Conservation (phyloP, 2,797 vertebrate species). For the Anguilla marmorata region DNA sequence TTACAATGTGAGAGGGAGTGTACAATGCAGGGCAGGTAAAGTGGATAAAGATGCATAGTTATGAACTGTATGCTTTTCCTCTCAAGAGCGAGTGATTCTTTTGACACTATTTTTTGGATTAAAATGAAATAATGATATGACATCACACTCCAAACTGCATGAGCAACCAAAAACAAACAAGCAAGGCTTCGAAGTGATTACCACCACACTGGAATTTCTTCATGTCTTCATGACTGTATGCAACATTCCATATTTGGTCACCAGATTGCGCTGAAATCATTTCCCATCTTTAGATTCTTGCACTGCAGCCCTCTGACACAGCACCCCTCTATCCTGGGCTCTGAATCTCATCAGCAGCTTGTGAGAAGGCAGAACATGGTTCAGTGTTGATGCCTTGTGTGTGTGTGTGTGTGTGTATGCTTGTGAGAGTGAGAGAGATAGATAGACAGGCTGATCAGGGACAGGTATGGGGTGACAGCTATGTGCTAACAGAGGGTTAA, state of each 20-base stretch:
- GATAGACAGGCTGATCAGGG: slow-evolving; percentile 34
- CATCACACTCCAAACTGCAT: background rate
- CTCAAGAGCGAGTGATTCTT: background rate
- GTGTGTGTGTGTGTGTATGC: background rate
- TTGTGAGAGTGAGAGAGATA: no score
- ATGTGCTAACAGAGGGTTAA: background rate
- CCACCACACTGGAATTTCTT: background rate
- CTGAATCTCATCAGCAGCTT: background rate
- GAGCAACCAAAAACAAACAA: background rate
- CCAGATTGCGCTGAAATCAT: no score
- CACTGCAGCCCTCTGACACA: background rate
- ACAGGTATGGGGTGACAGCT: background rate
- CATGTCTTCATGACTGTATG: background rate
- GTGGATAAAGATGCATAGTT: no score
- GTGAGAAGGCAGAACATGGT: background rate
- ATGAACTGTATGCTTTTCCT: no score
- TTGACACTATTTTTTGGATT: background rate
- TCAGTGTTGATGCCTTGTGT: background rate
- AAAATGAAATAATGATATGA: background rate
- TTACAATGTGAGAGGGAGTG: no score
- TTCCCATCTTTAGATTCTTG: background rate
- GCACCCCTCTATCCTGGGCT: background rate
- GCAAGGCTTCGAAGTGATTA: background rate
- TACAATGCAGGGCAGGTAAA: no score
- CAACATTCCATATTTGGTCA: no score